Conservation (phyloP, 2,113 vertebrate genomes). For the Sprattus sprattus region DNA sequence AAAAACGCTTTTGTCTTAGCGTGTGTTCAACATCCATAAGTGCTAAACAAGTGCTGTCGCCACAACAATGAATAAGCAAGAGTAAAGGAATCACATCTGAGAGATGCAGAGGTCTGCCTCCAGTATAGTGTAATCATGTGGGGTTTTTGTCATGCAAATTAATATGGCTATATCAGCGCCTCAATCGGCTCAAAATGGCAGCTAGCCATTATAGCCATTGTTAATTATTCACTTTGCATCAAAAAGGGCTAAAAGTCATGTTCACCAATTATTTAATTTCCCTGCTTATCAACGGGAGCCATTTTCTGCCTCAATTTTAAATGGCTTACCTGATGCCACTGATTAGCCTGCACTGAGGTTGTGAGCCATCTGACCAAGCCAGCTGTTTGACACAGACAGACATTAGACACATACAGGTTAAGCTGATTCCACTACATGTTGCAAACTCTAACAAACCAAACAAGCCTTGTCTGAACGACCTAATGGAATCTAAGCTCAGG, state of each 20-base stretch:
- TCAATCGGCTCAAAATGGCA: slow-evolving; percentile 15
- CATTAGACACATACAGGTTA: background rate
- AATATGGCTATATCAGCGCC: slow-evolving; percentile 18
- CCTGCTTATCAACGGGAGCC: background rate
- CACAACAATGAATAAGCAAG: background rate
- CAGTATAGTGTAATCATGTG: background rate
- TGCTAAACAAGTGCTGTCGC: background rate
- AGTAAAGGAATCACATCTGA: background rate
- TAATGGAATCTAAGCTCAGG: no score
- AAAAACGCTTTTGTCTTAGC: background rate
- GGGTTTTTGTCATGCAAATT: slow-evolving; percentile 10
- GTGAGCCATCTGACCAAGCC: background rate
- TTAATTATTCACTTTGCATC: background rate
- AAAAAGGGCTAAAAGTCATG: background rate
- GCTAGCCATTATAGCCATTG: background rate
- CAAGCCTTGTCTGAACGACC: background rate
- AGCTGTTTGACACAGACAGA: background rate
- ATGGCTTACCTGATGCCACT: background rate
- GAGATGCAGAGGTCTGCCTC: background rate
- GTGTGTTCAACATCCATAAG: background rate
- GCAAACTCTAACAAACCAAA: background rate
- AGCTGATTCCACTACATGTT: background rate
- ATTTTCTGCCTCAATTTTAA: background rate
- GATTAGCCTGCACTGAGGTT: background rate
- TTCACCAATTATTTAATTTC: background rate